Conservation (phyloP, 53 echinoderm and acorn worm genomes). For the Pentamera pediparva region DNA sequence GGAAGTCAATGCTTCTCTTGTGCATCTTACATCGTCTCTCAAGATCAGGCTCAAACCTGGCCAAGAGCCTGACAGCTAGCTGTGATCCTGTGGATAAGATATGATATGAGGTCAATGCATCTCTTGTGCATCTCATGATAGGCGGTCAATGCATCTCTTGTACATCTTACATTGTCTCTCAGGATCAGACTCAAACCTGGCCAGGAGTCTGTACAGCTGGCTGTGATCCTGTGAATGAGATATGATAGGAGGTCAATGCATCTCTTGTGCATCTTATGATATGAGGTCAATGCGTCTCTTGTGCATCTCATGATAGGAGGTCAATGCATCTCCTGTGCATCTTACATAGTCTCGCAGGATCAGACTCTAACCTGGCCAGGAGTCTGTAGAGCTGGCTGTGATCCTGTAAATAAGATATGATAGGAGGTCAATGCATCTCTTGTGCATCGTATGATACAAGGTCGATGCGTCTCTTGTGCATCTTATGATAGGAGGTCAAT, state of each 20-base stretch:
- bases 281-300: too few relatives aligned
- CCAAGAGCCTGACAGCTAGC: too few relatives aligned
- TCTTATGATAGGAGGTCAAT: conserved; percentile 97
- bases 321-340: conserved; percentile 95
- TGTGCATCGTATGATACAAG: too few relatives aligned
- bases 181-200: conserved; percentile 75
- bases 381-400: conserved; percentile 85
- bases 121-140: too few relatives aligned
- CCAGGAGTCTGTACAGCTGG: conserved; percentile 70
- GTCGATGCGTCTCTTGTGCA: too few relatives aligned
- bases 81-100: too few relatives aligned
- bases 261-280: too few relatives aligned
- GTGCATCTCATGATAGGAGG: too few relatives aligned
- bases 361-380: conserved; percentile 73
- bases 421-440: too few relatives aligned
- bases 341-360: conserved; percentile 67
- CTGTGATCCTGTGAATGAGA: conserved; percentile 88
- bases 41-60: conserved; percentile 78
- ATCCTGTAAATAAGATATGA: conserved; percentile 63
- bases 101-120: too few relatives aligned
- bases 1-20: conserved; percentile 89
- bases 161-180: conserved; percentile 87
- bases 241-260: too few relatives aligned
- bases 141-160: conserved; percentile 88
- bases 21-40: conserved; percentile 88